A percentile compares a stretch with the other conserved stretches of the same genome.
Evolutionary conservation across 2,113 vertebrate genomes (phyloP).

Genomic region (Lipophrys pholis): DNA sequence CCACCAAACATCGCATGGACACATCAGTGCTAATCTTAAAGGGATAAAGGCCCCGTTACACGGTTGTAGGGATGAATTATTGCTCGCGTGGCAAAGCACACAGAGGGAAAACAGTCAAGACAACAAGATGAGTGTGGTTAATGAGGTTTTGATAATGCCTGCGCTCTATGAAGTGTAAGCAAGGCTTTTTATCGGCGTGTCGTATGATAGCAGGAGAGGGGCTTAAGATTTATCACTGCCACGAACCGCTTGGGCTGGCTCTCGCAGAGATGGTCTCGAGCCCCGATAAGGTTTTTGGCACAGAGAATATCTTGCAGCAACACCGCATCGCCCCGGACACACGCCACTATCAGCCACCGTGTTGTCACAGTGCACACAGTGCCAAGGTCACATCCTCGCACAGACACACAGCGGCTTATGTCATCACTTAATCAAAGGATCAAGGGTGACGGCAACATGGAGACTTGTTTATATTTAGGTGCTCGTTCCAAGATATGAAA

Average conservation of each 20-base stretch:
- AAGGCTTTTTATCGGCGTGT: conserved; percentile 10
- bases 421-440: conserved; percentile 60
- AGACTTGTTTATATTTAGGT: conserved; percentile 51
- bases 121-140: conserved; percentile 10
- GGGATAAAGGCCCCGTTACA: conserved; percentile 27
- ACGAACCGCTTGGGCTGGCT: conserved; percentile 10
- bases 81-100: not conserved
- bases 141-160: conserved; percentile 1
- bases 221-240: not conserved
- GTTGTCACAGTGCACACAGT: conserved; percentile 35
- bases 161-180: conserved; percentile 9
- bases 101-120: not conserved
- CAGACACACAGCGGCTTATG: conserved; percentile 38
- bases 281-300: conserved; percentile 34
- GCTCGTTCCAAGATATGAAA: conserved; percentile 23
- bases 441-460: conserved; percentile 48
- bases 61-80: not conserved
- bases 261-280: not conserved
- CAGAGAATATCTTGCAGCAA: conserved; percentile 32
- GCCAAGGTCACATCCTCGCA: conserved; percentile 66
- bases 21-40: conserved; percentile 21
- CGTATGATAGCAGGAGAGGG: conserved; percentile 8
- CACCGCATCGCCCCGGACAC: conserved; percentile 2
- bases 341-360: conserved; percentile 40
- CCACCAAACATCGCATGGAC: conserved; percentile 25